phyloP scores from a whole-genome alignment of 2,113 vertebrate genomes.

The Lepus europaeus region DNA sequence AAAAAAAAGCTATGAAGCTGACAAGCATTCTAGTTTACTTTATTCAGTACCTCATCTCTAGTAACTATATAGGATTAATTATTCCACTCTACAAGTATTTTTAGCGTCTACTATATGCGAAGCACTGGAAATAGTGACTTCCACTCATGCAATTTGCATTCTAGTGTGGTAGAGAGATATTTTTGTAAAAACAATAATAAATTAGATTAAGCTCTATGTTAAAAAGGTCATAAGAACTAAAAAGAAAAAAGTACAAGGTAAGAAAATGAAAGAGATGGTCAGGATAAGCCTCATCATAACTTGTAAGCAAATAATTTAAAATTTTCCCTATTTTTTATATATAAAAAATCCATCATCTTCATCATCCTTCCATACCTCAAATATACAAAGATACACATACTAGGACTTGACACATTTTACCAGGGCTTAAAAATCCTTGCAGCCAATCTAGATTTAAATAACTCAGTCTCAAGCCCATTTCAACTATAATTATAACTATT shows the following conservation, averaged over 20 bases:
- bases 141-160: neutral
- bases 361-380: constrained; percentile 6
- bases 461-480: neutral
- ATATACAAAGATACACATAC: neutral
- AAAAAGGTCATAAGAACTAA: neutral
- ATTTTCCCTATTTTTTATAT: neutral
- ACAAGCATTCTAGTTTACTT: neutral
- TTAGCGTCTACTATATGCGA: neutral
- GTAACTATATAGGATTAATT: neutral
- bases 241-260: neutral
- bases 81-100: neutral
- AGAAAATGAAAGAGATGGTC: neutral
- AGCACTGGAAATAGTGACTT: neutral
- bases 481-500: neutral
- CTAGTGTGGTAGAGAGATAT: neutral
- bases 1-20: neutral
- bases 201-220: neutral
- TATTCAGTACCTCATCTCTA: neutral
- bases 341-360: neutral
- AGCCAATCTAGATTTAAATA: neutral
- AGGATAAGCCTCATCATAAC: neutral
- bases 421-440: neutral
- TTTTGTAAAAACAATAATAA: neutral
- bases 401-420: neutral
- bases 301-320: constrained; percentile 9